These are phyloP conservation scores for Coptodon rendalli DNA, from an alignment of 2,113 vertebrate species.

Conservation along the genomic window DNA sequence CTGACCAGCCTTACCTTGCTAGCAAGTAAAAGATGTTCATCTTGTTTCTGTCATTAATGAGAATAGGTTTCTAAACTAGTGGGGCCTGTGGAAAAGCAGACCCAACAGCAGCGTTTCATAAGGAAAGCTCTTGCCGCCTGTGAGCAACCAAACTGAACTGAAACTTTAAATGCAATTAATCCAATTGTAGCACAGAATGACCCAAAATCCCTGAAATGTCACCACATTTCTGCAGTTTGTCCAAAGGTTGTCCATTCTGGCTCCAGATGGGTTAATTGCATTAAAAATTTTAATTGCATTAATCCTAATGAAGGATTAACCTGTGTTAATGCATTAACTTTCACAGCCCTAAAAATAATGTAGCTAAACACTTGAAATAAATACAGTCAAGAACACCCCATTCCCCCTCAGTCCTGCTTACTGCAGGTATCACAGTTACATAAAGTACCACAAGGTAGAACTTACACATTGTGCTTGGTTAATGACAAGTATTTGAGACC, in stretches of 20 bases:
- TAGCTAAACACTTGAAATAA: accelerated
- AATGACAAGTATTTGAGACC: accelerated
- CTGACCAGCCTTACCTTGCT: accelerated
- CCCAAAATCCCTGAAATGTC: neutral
- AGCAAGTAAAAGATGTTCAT: neutral
- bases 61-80: neutral
- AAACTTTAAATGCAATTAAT: neutral
- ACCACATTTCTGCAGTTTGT: accelerated
- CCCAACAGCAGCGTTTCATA: neutral
- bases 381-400: neutral
- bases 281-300: accelerated
- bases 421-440: accelerated
- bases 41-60: neutral
- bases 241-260: accelerated
- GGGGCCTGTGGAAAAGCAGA: neutral
- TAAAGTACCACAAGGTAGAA: accelerated
- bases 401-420: neutral
- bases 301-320: neutral
- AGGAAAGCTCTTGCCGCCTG: accelerated
- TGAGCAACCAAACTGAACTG: neutral
- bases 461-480: neutral
- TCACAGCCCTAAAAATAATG: accelerated
- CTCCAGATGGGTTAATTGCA: neutral
- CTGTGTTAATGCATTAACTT: accelerated
- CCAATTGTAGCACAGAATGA: accelerated